Percentiles rank a stretch among this genome's conserved stretches.
phyloP scores from a whole-genome alignment of 2,888 invertebrate genomes.

The Cataglyphis rosenhaueri region DNA sequence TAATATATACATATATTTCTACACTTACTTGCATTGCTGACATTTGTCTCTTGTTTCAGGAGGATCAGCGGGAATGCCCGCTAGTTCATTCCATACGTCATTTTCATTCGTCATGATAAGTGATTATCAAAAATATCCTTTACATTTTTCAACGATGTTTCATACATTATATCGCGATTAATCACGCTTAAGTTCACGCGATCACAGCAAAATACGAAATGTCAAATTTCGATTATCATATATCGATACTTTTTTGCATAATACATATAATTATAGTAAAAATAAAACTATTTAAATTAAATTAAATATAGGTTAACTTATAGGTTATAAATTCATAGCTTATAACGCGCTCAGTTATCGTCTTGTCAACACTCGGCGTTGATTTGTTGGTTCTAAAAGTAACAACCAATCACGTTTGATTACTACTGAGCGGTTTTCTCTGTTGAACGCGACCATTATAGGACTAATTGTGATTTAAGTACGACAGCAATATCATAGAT shows the following conservation, averaged over 20 bases:
- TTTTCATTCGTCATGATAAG: slow-evolving; percentile 77
- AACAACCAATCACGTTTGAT: too few relatives aligned
- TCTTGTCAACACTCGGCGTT: too few relatives aligned
- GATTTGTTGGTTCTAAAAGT: too few relatives aligned
- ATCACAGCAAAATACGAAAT: too few relatives aligned
- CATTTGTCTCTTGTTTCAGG: slow-evolving; percentile 91
- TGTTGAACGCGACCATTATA: too few relatives aligned
- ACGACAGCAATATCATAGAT: background rate
- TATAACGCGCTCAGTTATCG: background rate
- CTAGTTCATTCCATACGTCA: slow-evolving; percentile 90
- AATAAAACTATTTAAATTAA: background rate
- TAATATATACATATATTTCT: background rate
- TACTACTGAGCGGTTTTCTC: too few relatives aligned
- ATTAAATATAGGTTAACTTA: background rate
- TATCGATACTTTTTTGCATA: background rate
- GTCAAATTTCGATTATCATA: background rate
- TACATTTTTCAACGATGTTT: background rate
- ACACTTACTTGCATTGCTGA: slow-evolving; percentile 90
- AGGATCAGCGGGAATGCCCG: slow-evolving; percentile 92
- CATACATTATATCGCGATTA: slow-evolving; percentile 5
- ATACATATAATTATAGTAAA: background rate
- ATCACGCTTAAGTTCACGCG: too few relatives aligned
- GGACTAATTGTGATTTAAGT: background rate
- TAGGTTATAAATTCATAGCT: background rate
- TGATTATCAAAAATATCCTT: slow-evolving; percentile 18